Evolutionary conservation across 2,888 invertebrate genomes (phyloP), one percentile per base, ranked within the genome.

Genomic region (Trileptium ribeirensis): DNA sequence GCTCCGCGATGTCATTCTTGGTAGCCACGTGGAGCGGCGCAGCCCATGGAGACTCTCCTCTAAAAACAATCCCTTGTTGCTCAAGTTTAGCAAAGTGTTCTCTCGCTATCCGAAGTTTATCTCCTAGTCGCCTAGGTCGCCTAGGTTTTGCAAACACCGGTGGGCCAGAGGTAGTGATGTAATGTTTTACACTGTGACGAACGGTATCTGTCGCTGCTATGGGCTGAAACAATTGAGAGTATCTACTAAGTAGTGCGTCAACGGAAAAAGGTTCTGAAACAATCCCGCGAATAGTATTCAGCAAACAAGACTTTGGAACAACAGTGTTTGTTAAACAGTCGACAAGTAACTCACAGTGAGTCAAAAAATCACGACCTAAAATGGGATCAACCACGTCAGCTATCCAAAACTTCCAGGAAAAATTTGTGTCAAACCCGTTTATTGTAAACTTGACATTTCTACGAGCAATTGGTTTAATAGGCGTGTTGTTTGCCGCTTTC

Each of bases 31-130:
- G 51, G 24, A 70, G 70, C 70, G 70, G 33, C 8, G 70, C 31
- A 33, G 70, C 70, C 70, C 70, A 70, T 29, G 31, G 70, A 15
- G 70, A 70, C 70, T 70, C 36, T 8, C 70, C 70, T 70, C 70
- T 70, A n/a, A 15, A 70, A 8, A 70, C 15, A 29, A 70, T n/a
- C 31, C 70, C 70, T n/a, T 70, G 70, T 31, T 70, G 31, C 70
- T 70, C 70, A 8, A 70, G 70, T 70, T 29, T 36, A 19, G 36
- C 70, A 70, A 70, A 31, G 36, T 70, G 36, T 19, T 29, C 31
- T 15, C 36, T 8, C 8, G 70, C 70, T 8, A 70, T 29, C 36
- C n/a, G 3, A 19, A 70, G 70, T 36, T 70, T 70, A 8, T 70
- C 70, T 15, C 70, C 70, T 15, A 33, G n/a, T 31, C 3, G n/a